These are phyloP conservation scores for Cotesia vestalis DNA, from an alignment of 1,140 invertebrate genomes.

Conservation along the genomic window DNA sequence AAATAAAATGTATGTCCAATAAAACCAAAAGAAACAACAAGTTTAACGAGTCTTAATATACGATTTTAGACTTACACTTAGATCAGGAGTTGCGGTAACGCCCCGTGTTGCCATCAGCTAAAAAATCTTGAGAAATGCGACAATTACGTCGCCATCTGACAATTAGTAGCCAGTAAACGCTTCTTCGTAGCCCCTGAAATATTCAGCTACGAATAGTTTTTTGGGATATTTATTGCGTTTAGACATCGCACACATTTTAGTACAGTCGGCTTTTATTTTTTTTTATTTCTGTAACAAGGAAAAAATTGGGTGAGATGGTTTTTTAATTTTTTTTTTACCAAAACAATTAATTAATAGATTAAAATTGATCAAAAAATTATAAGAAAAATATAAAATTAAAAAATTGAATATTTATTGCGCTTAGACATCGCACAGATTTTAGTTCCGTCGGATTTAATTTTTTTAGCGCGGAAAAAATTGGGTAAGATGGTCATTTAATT, in stretches of 20 bases:
- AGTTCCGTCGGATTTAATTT: slow-evolving; percentile 22
- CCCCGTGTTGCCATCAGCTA: slow-evolving; percentile 31
- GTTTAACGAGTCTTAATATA: slow-evolving; percentile 30
- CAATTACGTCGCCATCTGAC: slow-evolving; percentile 61
- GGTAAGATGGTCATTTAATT: no score
- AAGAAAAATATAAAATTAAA: no score
- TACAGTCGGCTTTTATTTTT: slow-evolving; percentile 15
- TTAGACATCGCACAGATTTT: slow-evolving; percentile 11
- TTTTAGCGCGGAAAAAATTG: no score
- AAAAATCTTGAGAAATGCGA: slow-evolving; percentile 53
- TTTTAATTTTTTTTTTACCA: no score
- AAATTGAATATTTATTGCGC: slow-evolving; percentile 51
- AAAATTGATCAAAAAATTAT: no score
- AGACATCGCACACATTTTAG: slow-evolving; percentile 17
- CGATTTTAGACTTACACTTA: slow-evolving; percentile 48
- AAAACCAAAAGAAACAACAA: no score
- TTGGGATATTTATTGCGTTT: slow-evolving; percentile 53
- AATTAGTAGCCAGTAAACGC: slow-evolving; percentile 61
- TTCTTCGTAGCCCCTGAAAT: slow-evolving; percentile 36
- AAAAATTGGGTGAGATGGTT: no score
- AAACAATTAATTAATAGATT: no score
- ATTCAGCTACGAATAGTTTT: slow-evolving; percentile 51
- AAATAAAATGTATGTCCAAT: background rate
- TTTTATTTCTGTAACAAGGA: no score
- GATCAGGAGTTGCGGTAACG: slow-evolving; percentile 9